Evolutionary conservation across 2,113 vertebrate genomes (phyloP), one percentile per base, ranked within the genome.

Genomic region (Lucifuga dentata): DNA sequence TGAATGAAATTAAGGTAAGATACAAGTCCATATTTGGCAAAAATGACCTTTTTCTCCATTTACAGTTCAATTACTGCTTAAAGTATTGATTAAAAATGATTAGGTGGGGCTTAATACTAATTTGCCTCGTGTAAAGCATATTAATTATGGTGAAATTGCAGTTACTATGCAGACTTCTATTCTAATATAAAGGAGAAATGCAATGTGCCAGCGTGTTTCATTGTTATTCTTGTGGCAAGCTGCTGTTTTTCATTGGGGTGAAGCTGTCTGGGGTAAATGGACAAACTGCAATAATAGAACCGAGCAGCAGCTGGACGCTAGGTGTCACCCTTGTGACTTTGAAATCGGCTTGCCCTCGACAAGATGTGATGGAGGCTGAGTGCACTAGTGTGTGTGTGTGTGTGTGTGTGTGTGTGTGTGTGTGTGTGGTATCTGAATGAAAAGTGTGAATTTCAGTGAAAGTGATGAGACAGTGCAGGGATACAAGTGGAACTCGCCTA

Each of bases 311-410:
- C 45, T 65, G 68, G 84, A 89, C 92, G 86, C 92, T 93, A 94
- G 92, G 91, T 94, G 92, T 93, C 92, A 92, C 90, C 89, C 91
- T 94, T 93, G 91, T 91, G 90, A 92, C 91, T 94, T 88, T 83
- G 63, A 88, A 92, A 78, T 26, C 75, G 60, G 71, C 58, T 78
- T 81, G 61, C 41, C 55, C 76, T 73, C 62, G 8, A 56, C 64
- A 86, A 80, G 73, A 69, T 74, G 75, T 71, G 65, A 56, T 66
- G 75, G 68, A 21, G 60, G 58, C 75, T 39, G 66, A 56, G 59
- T 23, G 46, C 36, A 53, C 72, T n/a, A 35, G 26, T 33, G 50
- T 45, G 59, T 21, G 74, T 44, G 51, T 19, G 50, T 20, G 33
- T 17, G 29, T 32, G 63, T 35, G 36, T 6, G 45, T 13, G 41